Percentiles rank a stretch among this genome's conserved stretches.
Evolutionary conservation across 2,113 vertebrate species (phyloP).

Genomic region (Coryphaenoides rupestris): DNA sequence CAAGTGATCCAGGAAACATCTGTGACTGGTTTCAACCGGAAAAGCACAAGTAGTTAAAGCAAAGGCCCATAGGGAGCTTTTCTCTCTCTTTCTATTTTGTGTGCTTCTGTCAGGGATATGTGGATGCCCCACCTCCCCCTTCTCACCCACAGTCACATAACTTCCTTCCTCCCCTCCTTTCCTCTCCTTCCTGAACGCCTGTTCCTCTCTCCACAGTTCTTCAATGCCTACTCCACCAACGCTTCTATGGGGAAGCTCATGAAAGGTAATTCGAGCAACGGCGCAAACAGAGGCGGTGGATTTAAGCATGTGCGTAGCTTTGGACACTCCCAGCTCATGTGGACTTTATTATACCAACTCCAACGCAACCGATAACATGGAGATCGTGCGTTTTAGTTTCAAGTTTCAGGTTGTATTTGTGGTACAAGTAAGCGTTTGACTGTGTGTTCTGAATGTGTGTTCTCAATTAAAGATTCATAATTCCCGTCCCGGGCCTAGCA

Average conservation of each 20-base stretch:
- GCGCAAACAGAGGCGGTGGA: neutral
- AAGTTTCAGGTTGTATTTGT: too few relatives aligned
- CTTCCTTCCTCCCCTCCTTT: conserved; percentile 23
- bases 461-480: too few relatives aligned
- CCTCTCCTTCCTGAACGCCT: neutral
- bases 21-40: conserved; percentile 55
- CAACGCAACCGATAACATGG: too few relatives aligned
- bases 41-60: conserved; percentile 41
- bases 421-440: too few relatives aligned
- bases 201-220: conserved; percentile 75
- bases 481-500: too few relatives aligned
- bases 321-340: too few relatives aligned
- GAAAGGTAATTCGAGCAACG: conserved; percentile 59
- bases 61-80: conserved; percentile 15
- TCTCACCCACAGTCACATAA: neutral
- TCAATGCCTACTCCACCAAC: conserved; percentile 77
- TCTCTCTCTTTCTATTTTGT: conserved; percentile 14
- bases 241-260: conserved; percentile 60
- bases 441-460: too few relatives aligned
- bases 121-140: conserved; percentile 12
- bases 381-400: too few relatives aligned
- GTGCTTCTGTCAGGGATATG: conserved; percentile 24
- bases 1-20: conserved; percentile 34
- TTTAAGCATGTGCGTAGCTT: neutral
- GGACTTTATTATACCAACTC: too few relatives aligned